Evolutionary conservation across 2,113 vertebrate species (phyloP).

Genomic region (Atractosteus spatula): DNA sequence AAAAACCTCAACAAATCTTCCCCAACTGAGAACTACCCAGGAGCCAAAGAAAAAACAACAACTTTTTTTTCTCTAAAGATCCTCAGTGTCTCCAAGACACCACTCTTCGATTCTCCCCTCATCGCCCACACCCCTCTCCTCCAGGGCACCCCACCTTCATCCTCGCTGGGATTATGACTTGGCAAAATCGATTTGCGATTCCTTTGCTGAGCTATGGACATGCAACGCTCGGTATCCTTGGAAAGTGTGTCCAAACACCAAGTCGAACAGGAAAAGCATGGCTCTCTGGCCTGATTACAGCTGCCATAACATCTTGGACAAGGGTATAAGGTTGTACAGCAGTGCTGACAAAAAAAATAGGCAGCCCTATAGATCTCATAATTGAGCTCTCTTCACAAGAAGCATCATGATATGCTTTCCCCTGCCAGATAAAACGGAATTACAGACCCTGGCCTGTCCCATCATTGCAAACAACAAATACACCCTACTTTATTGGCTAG

Average conservation of each 20-base stretch:
- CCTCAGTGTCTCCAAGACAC: neutral
- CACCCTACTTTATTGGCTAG: no score
- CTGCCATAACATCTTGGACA: slow-evolving; percentile 26
- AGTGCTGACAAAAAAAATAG: no score
- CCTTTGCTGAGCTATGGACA: no score
- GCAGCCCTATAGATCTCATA: no score
- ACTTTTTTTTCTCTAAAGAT: neutral
- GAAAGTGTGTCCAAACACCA: slow-evolving; percentile 12
- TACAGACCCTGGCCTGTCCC: no score
- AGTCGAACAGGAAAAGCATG: slow-evolving; percentile 2
- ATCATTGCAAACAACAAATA: no score
- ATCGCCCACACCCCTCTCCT: neutral
- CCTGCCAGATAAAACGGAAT: no score
- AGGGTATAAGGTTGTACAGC: no score
- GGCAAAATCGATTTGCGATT: neutral
- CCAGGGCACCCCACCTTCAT: neutral
- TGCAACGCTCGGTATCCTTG: neutral
- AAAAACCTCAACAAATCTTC: no score
- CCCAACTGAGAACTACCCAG: no score
- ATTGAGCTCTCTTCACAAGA: no score
- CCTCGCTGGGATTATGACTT: slow-evolving; percentile 30
- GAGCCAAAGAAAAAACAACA: neutral
- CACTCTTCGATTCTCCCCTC: neutral
- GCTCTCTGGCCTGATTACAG: slow-evolving; percentile 19
- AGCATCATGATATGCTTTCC: no score